phyloP scores from a whole-genome alignment of 2,113 vertebrate species.

The Passer domesticus region DNA sequence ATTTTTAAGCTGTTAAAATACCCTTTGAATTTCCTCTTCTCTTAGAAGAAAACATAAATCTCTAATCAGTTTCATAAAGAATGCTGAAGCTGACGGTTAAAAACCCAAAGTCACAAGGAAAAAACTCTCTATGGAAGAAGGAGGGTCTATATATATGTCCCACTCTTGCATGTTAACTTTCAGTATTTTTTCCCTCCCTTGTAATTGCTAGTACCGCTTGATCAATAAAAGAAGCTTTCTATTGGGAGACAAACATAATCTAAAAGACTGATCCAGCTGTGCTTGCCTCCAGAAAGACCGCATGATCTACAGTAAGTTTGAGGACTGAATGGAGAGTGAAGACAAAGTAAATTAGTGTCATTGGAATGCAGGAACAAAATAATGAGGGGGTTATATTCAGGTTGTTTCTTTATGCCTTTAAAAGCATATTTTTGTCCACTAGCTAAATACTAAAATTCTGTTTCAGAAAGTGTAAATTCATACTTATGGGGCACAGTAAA shows the following conservation, averaged over 20 bases:
- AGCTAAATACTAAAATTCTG: neutral
- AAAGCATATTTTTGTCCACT: neutral
- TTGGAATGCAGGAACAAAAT: neutral
- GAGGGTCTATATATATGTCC: neutral
- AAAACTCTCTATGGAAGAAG: neutral
- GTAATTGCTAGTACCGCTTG: neutral
- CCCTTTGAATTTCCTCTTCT: neutral
- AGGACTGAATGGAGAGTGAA: neutral
- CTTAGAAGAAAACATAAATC: neutral
- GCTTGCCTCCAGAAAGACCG: neutral
- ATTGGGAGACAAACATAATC: neutral
- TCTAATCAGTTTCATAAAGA: neutral
- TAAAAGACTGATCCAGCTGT: neutral
- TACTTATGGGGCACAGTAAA: neutral
- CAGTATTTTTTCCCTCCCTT: neutral
- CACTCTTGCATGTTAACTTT: neutral
- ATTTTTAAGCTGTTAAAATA: neutral
- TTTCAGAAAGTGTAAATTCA: neutral
- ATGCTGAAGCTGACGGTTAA: neutral
- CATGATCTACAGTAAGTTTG: neutral
- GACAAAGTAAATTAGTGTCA: neutral
- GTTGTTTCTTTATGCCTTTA: neutral
- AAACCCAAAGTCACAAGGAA: neutral
- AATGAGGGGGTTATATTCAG: neutral
- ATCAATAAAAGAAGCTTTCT: neutral